Evolutionary conservation across 2,113 vertebrate species (phyloP), one percentile per base, ranked within the genome.

Genomic region (Phylloscopus trochiloides): DNA sequence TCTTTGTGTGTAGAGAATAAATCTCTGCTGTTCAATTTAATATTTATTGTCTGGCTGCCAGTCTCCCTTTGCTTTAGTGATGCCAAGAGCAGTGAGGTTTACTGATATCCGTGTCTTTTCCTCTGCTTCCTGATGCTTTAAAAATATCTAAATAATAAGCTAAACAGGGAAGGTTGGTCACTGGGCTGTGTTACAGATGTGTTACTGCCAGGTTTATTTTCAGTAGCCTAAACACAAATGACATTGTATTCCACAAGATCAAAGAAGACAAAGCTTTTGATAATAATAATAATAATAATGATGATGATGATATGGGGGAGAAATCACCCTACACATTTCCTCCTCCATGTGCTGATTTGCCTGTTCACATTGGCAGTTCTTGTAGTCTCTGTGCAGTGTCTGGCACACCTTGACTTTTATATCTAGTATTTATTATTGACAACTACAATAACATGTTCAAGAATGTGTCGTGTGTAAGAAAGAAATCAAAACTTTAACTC

Each of bases 11-110:
- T 36, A 63, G 91, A 72, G 89, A 92, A 87, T 73, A 70, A 94
- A 80, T 72, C 55, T 95, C 68, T 86, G 78, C 78, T 87, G 74
- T 92, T 95, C 84, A 94, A 94, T 95, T 89, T 87, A 84, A 52
- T 88, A 81, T 96, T 91, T 96, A 76, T 94, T 84, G 51, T 62
- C 80, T 91, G 72, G 14, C 47, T 73, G 43, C 74, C 62, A 91
- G 72, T 93, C 61, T 94, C 28, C 25, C 32, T 91, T 84, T 86
- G 48, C 62, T 94, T 91, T 82, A 48, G 29, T 67, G 50, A 76
- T 88, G 59, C 83, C 71, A 67, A 88, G 54, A 90, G 48, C 50
- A 66, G 72, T 54, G 20, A 88, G 21, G 21, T 55, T 94, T 92
- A 29, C 34, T 47, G 65, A 73, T 90, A 43, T 9, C 94, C 8